A percentile compares a stretch with the other conserved stretches of the same genome.
Evolutionary conservation across 1,140 invertebrate species (phyloP).

Genomic region (Pemphigus obesinymphae): DNA sequence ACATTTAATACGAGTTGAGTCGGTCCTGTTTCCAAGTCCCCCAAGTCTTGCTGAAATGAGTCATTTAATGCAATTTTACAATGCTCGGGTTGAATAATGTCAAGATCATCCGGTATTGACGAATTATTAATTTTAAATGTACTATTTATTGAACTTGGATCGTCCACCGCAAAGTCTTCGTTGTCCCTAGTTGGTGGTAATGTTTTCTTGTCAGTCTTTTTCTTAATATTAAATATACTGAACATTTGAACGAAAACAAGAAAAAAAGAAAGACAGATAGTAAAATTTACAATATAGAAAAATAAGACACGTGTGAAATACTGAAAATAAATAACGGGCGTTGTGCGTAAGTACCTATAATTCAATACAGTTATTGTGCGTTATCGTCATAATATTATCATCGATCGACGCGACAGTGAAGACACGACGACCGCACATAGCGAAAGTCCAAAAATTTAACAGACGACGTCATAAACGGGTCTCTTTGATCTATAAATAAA

Average conservation of each 20-base stretch:
- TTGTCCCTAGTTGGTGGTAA: too few relatives aligned
- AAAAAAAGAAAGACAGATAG: background rate
- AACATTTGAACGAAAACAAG: background rate
- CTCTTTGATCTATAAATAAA: too few relatives aligned
- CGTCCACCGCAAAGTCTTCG: background rate
- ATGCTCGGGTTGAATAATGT: too few relatives aligned
- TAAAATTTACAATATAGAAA: background rate
- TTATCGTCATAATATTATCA: slow-evolving; percentile 9
- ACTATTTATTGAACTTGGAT: slow-evolving; percentile 12
- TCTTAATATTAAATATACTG: background rate
- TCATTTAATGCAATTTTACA: background rate
- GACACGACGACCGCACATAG: too few relatives aligned
- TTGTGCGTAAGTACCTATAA: background rate
- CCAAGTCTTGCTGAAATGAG: background rate
- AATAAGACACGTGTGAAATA: background rate
- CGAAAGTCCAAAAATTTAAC: too few relatives aligned
- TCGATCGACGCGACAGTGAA: too few relatives aligned
- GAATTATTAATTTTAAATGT: too few relatives aligned
- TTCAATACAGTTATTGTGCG: background rate
- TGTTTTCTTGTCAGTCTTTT: background rate
- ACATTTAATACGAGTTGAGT: too few relatives aligned
- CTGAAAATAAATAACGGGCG: slow-evolving; percentile 20
- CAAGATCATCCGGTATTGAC: too few relatives aligned
- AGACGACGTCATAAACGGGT: background rate
- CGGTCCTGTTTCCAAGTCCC: too few relatives aligned